phyloP scores from a whole-genome alignment of 1,140 invertebrate genomes.

The Caenorhabditis brenneri region DNA sequence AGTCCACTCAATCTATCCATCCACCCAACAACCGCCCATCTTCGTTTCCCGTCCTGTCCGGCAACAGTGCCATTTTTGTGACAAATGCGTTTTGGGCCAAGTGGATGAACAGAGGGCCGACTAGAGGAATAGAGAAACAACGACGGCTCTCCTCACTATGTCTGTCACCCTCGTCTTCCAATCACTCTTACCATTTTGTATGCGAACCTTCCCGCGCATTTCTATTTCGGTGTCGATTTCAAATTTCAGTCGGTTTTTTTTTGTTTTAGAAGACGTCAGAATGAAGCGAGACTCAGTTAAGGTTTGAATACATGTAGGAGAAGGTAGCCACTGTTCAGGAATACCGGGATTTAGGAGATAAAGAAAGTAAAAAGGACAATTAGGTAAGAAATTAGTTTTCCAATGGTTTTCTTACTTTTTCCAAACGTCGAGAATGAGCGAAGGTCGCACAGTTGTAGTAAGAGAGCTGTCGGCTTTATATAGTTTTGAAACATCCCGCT shows the following conservation, averaged over 20 bases:
- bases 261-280: neutral
- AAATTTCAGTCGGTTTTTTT: neutral
- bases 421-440: no score
- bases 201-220: constrained; percentile 18
- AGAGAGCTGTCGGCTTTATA: no score
- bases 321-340: no score
- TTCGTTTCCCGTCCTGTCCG: neutral
- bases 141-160: neutral
- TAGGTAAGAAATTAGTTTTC: no score
- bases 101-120: neutral
- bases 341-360: no score
- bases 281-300: no score
- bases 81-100: constrained; percentile 26
- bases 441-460: no score
- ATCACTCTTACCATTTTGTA: constrained; percentile 13
- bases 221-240: neutral
- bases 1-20: neutral
- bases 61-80: constrained; percentile 30
- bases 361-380: no score
- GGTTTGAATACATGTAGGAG: no score
- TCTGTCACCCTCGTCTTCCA: neutral
- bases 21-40: neutral
- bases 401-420: no score
- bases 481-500: no score
- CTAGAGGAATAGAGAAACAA: constrained; percentile 1